A percentile compares a stretch with the other conserved stretches of the same genome.
Conservation (phyloP, 2,888 invertebrate genomes). For the Ganaspis brasiliensis region DNA sequence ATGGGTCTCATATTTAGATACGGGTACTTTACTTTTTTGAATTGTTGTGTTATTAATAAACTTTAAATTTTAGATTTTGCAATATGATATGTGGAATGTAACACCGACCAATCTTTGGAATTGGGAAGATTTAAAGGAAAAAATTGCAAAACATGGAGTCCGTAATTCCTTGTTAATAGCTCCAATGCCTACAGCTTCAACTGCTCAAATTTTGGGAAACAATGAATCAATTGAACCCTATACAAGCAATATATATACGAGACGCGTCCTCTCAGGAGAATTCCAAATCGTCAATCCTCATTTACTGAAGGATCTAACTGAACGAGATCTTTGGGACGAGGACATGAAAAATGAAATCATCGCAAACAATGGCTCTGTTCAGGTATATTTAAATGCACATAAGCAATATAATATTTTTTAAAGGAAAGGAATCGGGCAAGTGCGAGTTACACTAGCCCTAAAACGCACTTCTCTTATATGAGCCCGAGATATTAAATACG, state of each 20-base stretch:
- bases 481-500: no score
- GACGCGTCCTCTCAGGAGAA: slow-evolving; percentile 97
- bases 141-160: slow-evolving; percentile 93
- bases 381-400: slow-evolving; percentile 76
- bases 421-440: no score
- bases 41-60: slow-evolving; percentile 37
- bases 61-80: slow-evolving; percentile 86
- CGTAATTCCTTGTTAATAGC: slow-evolving; percentile 96
- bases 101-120: slow-evolving; percentile 93
- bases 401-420: no score
- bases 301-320: slow-evolving; percentile 94
- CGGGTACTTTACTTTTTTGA: no score
- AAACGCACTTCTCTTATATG: no score
- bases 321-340: slow-evolving; percentile 95
- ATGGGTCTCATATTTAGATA: no score
- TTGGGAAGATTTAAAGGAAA: slow-evolving; percentile 91
- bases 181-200: slow-evolving; percentile 99
- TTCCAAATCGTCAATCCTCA: slow-evolving; percentile 98
- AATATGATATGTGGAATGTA: slow-evolving; percentile 99
- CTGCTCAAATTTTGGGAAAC: slow-evolving; percentile 99
- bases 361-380: slow-evolving; percentile 95
- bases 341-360: slow-evolving; percentile 97
- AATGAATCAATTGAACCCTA: slow-evolving; percentile 99
- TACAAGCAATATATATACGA: slow-evolving; percentile 97
- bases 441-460: no score